A percentile compares a stretch with the other conserved stretches of the same genome.
Conservation (phyloP, 2,888 invertebrate genomes). For the Polyommatus icarus region DNA sequence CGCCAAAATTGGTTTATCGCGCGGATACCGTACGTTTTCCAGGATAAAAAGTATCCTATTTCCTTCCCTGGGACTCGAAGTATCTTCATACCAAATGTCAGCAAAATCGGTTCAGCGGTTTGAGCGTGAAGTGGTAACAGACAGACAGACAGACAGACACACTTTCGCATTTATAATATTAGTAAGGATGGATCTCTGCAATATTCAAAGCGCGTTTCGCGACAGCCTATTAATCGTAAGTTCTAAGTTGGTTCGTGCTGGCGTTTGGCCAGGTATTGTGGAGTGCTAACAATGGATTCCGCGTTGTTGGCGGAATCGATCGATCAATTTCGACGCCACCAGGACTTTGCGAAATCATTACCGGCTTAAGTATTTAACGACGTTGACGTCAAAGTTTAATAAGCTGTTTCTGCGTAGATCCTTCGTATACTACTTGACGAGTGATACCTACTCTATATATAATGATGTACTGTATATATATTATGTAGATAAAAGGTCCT, state of each 20-base stretch:
- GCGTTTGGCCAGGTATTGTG: constrained; percentile 22
- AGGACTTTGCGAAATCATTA: constrained; percentile 43
- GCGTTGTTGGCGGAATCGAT: constrained; percentile 50
- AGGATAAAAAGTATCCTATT: no score
- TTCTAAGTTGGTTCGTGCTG: constrained; percentile 5
- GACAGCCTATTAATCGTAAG: constrained; percentile 15
- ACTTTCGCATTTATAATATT: not conserved
- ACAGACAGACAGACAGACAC: no score
- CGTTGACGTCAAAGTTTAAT: constrained; percentile 3
- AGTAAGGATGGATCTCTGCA: not conserved
- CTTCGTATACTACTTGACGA: not conserved
- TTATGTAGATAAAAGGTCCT: no score
- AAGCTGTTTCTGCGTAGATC: not conserved
- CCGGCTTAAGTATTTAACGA: constrained; percentile 37
- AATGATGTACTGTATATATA: no score
- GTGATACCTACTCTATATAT: no score
- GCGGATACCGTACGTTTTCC: no score
- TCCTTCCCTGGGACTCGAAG: no score
- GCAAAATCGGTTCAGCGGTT: no score
- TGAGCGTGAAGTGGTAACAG: no score
- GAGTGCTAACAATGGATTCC: constrained; percentile 29
- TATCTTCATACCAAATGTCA: no score
- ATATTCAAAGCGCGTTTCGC: constrained; percentile 5
- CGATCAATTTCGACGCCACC: constrained; percentile 49
- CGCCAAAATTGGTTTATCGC: no score